Conservation (phyloP, 2,888 invertebrate species). For the Antitype chi region DNA sequence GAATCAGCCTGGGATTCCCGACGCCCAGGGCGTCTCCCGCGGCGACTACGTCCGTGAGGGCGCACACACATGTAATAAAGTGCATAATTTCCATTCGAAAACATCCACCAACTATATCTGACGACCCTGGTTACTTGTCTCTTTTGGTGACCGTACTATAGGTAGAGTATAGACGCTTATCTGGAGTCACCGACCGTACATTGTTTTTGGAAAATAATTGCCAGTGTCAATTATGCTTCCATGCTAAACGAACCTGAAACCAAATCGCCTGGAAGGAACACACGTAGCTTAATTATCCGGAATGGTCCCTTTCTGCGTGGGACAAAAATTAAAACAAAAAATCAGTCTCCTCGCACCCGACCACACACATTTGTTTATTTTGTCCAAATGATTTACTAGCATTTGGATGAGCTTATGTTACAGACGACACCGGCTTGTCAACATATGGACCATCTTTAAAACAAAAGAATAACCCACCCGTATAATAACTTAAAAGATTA, state of each 20-base stretch:
- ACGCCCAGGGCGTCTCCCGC: no score
- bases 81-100: no score
- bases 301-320: not conserved
- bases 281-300: slow-evolving; percentile 13
- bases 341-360: slow-evolving; percentile 49
- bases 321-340: slow-evolving; percentile 26
- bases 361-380: slow-evolving; percentile 71
- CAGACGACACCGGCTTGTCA: slow-evolving; percentile 55
- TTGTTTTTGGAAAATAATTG: slow-evolving; percentile 19
- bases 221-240: not conserved
- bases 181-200: no score
- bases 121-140: no score
- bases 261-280: not conserved
- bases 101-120: no score
- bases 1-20: no score
- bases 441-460: slow-evolving; percentile 60
- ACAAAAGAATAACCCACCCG: slow-evolving; percentile 58
- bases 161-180: not conserved
- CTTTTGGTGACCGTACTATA: no score
- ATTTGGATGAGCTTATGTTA: slow-evolving; percentile 48
- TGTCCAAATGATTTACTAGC: slow-evolving; percentile 62
- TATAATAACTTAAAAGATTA: slow-evolving; percentile 47
- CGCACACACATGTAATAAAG: no score
- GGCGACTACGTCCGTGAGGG: no score
- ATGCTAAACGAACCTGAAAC: slow-evolving; percentile 13